Evolutionary conservation across 2,888 invertebrate species (phyloP), one percentile per base, ranked within the genome.

Genomic region (Endotricha flammealis): DNA sequence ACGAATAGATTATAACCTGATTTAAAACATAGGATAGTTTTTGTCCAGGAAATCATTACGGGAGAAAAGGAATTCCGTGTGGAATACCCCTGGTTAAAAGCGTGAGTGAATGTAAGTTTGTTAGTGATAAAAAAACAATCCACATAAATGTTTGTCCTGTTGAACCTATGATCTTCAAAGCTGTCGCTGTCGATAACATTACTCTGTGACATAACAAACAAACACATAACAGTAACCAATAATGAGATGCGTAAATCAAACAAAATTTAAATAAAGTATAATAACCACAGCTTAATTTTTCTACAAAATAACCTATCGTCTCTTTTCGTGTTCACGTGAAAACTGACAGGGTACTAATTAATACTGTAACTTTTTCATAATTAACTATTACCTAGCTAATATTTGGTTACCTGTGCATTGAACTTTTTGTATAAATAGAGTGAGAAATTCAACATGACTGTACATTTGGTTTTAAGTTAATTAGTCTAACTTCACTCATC

Each of bases 341-440:
- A 83, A 62, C 29, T 82, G 71, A 70, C 85, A 64, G 32, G 32
- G 39, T 24, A 57, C 75, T 83, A 85, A 85, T 83, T 76, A 83
- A 82, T 85, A 67, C 82, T 52, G 61, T 64, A 71, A 64, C 69
- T 69, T 69, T 52, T 50, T 54, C 57, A 70, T 77, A 76, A 77
- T 82, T 79, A 81, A 66, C 66, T 57, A 80, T 79, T 70, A n/a
- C 72, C 31, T 42, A 41, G 64, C 69, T 64, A 82, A 82, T 79
- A 74, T 83, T 80, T 69, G 53, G 42, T 50, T 48, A 47, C 37
- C 44, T 53, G 72, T 61, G 34, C 73, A 44, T 56, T 66, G 76
- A 78, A 72, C 78, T 65, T 50, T 39, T 29, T 23, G 27, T 20
- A 38, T 33, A 34, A 39, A 32, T 42, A 35, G 38, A 42, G 44